Base-by-base conservation (phyloP, 2,888 invertebrate genomes). In the Polydesmus complanatus region DNA sequence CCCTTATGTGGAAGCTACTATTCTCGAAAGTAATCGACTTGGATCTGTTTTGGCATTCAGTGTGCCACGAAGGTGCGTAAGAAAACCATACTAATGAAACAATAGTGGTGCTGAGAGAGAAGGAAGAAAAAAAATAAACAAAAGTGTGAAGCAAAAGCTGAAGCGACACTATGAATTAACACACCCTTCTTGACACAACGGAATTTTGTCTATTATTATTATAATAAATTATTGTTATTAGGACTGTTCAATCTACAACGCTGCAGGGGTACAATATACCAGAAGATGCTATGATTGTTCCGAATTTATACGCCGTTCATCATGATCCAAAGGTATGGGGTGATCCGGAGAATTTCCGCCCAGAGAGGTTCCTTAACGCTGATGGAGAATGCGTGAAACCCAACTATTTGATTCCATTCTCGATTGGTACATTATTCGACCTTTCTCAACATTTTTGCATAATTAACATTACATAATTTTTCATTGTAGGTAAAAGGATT, bases 321-420 rank as follows among this genome's bases (percentile, higher is more conserved):
- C 22, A 56, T 21, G 56, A 56, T 47, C 27, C 19, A 21, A 22
- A 56, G 18, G 22, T 37, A 8, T 57, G 50, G 49, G 57, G 23
- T 14, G 57, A 57, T 23, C 57, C 50, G 2, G 18, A 57, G 18
- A n/a, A 21, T 26, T 57, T 57, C 27, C 47, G 57, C 3, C 57
- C 57, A 3, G 57, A 57, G 49, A 2, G 57, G 2, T 57, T 57
- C 26, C n/a, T 57, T 21, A 21, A 14, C 3, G 1, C 25, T 18
- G 26, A 25, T 1, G 57, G 57, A n/a, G 3, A 49, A 49, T n/a
- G 22, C 1, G 57, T 47, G 1, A 57, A 25, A 19, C 18, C 25
- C 18, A 50, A 57, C 25, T 18, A 49, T 23, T 3, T 57, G 1
- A 50, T 57, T 2, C 22, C 57, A 18, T 57, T 57, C 25, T 57